Base-by-base conservation (phyloP, 2,888 invertebrate genomes). In the Pachymerium ferrugineum region DNA sequence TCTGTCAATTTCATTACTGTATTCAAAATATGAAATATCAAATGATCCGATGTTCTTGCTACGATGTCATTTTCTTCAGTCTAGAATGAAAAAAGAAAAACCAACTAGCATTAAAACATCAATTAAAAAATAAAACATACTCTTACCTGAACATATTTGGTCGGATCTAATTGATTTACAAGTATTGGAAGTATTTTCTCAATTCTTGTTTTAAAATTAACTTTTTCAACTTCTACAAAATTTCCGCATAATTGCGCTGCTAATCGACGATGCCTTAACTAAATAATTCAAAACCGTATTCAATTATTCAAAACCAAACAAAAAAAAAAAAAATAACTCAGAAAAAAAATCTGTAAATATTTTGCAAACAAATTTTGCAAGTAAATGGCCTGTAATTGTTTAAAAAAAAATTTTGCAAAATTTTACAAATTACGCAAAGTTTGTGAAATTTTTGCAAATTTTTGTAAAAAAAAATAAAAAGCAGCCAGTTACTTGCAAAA, bases 241-340 rank as follows among this genome's bases (percentile, higher is more conserved):
- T 94, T 84, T 0, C 92, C 91, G 78, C 89, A 88, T 0, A 94
- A 82, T 80, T 93, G 92, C 0, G 91, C 90, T 0, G 90, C 92
- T 78, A 95, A 83, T 79, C 89, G 89, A 25, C 89, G 86, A 77
- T 92, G 89, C 4, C 86, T 74, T 42, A 80, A 38, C 80, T 81
- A 68, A 28, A 76, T n/a, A n/a, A n/a, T n/a, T n/a, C n/a, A n/a
- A n/a, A n/a, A n/a, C n/a, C n/a, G n/a, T n/a, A n/a, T n/a, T n/a
- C n/a, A n/a, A n/a, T n/a, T n/a, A n/a, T n/a, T n/a, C n/a, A n/a
- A n/a, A n/a, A n/a, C n/a, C 8, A 38, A 33, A 10, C 19, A 33
- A 35, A 28, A 33, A 22, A 22, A 5, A 22, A 19, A 6, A 14
- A 25, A 25, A 19, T 33, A 70, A 70, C 10, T 8, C 2, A 33